Base-by-base conservation (phyloP, 2,888 invertebrate species). In the Tetheella fluctuosa region DNA sequence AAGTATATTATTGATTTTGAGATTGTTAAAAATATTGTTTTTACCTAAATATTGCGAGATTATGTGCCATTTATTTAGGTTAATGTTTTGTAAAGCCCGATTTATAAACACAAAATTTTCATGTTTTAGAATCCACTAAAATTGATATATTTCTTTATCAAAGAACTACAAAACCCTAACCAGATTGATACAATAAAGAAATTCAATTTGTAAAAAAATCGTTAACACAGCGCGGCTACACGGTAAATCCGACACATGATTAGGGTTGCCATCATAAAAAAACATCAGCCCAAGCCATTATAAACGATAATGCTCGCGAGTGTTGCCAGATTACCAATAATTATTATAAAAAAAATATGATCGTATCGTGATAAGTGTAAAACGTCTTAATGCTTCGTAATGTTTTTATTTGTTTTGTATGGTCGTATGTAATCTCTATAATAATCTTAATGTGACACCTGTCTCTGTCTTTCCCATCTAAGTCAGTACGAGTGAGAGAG, bases 301-400 rank as follows among this genome's bases (percentile, higher is more conserved):
- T 90, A 83, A 81, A 74, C 81, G 76, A 77, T 77, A 83, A 82
- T 80, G 83, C 83, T 63, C 63, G 74, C 86, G 84, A 89, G 88
- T 91, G 90, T 92, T 91, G 87, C 91, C 90, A 90, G 92, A 91
- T 92, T 92, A 91, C 86, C 90, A 86, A 91, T 91, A 91, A 93
- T 92, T 91, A 91, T 90, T 86, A 88, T 85, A 86, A 88, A 88
- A 89, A 83, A 85, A 82, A 81, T 77, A 71, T 70, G 89, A 90
- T 90, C 84, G 81, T 91, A 90, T 90, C 90, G 79, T 71, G 84
- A 83, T 85, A 84, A 85, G 80, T 87, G 85, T 89, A 88, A 88
- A 89, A 88, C 86, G 85, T 91, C 90, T 91, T 92, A 92, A 91
- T 92, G 91, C 90, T 84, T 82, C 84, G 85, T 83, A 88, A 86